A percentile compares a stretch with the other conserved stretches of the same genome.
Evolutionary conservation across 2,888 invertebrate genomes (phyloP).

Genomic region (Nipponacmea schrenckii): DNA sequence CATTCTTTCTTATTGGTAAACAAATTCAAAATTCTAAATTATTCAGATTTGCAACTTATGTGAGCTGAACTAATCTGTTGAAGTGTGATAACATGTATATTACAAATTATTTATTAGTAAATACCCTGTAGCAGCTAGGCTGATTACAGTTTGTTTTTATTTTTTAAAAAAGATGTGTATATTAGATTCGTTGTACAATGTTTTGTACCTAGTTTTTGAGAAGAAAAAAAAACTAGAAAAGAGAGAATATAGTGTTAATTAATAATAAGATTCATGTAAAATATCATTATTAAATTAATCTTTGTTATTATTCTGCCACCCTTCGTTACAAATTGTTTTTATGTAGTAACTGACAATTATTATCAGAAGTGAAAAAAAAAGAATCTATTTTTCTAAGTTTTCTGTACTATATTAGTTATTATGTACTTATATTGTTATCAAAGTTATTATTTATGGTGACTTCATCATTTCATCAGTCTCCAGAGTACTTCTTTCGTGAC

Average conservation of each 20-base stretch:
- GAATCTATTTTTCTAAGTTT: slow-evolving; percentile 5
- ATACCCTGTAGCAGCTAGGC: too few relatives aligned
- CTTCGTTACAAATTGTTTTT: neutral
- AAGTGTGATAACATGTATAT: too few relatives aligned
- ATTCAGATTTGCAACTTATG: too few relatives aligned
- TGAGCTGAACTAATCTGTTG: too few relatives aligned
- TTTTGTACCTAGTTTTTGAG: slow-evolving; percentile 26
- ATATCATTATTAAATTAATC: slow-evolving; percentile 7
- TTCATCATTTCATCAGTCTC: neutral
- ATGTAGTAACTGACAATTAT: neutral
- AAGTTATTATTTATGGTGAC: neutral
- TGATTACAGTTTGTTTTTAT: slow-evolving; percentile 17
- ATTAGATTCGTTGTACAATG: slow-evolving; percentile 31
- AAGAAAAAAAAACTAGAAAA: neutral
- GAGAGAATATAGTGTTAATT: slow-evolving; percentile 5
- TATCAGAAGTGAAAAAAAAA: neutral
- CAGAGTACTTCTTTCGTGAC: too few relatives aligned
- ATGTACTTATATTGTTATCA: neutral
- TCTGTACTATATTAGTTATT: neutral
- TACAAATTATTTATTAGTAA: too few relatives aligned
- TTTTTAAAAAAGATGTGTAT: slow-evolving; percentile 31
- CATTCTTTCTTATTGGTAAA: too few relatives aligned
- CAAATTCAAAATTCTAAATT: too few relatives aligned
- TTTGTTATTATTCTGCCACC: neutral
- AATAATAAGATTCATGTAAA: slow-evolving; percentile 1